Base-by-base conservation (phyloP, 1,140 invertebrate genomes). In the Drosophila nannoptera region DNA sequence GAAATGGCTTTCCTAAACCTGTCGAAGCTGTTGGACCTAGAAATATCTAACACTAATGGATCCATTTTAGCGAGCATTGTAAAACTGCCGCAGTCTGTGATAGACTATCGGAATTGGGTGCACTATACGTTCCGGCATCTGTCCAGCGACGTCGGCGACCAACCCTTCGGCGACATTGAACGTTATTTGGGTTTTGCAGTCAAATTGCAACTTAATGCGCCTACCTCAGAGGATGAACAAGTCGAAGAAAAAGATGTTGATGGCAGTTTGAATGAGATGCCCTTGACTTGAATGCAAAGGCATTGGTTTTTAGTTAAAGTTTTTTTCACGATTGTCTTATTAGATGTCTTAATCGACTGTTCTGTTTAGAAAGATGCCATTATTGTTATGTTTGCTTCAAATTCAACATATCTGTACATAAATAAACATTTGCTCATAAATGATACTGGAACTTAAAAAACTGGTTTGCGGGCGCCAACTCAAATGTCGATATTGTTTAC, bases 11-110 rank as follows among this genome's bases (percentile, higher is more conserved):
- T 75, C 6, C 8, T 66, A 0, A 83, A 82, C 36, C 56, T 82
- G 0, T 82, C 78, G 7, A 83, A 75, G 43, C 45, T 83, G 29
- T 78, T 82, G 2, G 78, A 82, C 63, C 49, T 69, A 11, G 73
- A 81, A 6, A n/a, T 72, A 4, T 33, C 75, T 0, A 78, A 72
- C 8, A 49, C 40, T 5, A 36, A 8, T 11, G 78, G 64, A 0
- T 70, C 78, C 14, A 75, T 82, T 7, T 35, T 82, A 7, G 68
- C 22, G 29, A 73, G 53, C 33, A 78, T 82, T 9, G 9, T 82
- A 1, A 49, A 72, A 5, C 52, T 82, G 5, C 78, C 78, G 0
- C 48, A 50, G 8, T 46, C 56, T 0, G 42, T 78, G 36, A 12
- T 78, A 11, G 55, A 11, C 11, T 78, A 82, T 33, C 56, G 78